Evolutionary conservation across 2,888 invertebrate species (phyloP), one percentile per base, ranked within the genome.

Genomic region (Campopleginae sp.): DNA sequence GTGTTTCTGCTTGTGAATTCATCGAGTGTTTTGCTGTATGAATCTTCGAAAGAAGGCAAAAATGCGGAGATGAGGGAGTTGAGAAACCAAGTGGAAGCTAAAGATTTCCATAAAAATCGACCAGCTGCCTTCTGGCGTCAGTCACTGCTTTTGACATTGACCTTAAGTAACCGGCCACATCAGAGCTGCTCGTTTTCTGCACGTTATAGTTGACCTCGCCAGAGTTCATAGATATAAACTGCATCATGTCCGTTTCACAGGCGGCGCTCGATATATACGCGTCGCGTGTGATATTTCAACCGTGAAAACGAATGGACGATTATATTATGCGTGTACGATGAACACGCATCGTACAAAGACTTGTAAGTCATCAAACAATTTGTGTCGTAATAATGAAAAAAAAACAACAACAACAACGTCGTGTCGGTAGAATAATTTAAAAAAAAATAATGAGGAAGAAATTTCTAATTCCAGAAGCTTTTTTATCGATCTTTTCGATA

Each of bases 91-190:
- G 63, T 48, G 76, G 12, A 51, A 6, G 12, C 14, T 17, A 19
- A 8, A 8, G 51, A 44, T 61, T 58, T 61, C 44, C 23, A 44
- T 61, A 61, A 65, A 65, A 76, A 65, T 48, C n/a, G 17, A 31
- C 46, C 27, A 42, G 42, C 33, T 31, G 74, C 33, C 14, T 78
- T 86, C 87, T 31, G 75, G 86, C 84, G 82, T 86, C 74, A 72
- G 74, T 68, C 38, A 5, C 19, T 42, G 76, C 23, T 75, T 79
- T 86, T 87, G 86, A 86, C 88, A 88, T 89, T 90, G 88, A 90
- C 89, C 89, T 86, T 65, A 33, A 80, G 76, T 42, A 80, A 88
- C 79, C 87, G 82, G 87, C 84, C 58, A 76, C 79, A 82, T 82
- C 76, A 51, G 38, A 38, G 70, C 85, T 87, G 84, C 82, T 42